A percentile compares a stretch with the other conserved stretches of the same genome.
These are phyloP conservation scores for Phalanger gymnotis DNA, from an alignment of 2,797 vertebrate genomes.

Conservation along the genomic window DNA sequence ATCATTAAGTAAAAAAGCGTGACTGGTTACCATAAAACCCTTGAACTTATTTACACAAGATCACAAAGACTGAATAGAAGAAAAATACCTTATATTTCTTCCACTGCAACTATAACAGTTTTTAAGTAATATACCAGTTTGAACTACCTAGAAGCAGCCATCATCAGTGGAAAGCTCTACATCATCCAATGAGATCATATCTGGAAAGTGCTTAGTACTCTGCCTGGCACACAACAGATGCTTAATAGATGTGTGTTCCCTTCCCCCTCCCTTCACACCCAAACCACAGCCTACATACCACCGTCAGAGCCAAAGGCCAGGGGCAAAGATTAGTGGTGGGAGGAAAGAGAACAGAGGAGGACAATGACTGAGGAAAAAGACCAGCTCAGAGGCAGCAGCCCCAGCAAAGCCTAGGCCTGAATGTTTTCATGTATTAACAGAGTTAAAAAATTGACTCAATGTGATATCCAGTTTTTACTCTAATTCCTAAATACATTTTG, in stretches of 20 bases:
- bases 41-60: background rate
- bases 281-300: conserved; percentile 15
- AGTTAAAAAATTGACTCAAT: background rate
- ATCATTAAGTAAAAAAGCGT: background rate
- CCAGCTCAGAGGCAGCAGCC: background rate
- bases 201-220: background rate
- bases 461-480: background rate
- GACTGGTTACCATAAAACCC: background rate
- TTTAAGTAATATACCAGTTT: conserved; percentile 38
- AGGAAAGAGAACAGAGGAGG: background rate
- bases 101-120: conserved; percentile 32
- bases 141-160: background rate
- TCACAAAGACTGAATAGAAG: background rate
- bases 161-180: background rate
- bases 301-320: background rate
- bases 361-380: background rate
- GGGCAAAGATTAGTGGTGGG: background rate
- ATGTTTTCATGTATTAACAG: background rate
- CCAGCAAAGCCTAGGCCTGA: background rate
- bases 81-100: conserved; percentile 28
- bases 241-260: background rate
- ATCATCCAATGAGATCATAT: conserved; percentile 2
- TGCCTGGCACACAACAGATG: background rate
- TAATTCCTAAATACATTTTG: conserved; percentile 37
- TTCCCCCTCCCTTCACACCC: background rate